Evolutionary conservation across 1,140 invertebrate species (phyloP), one percentile per base, ranked within the genome.

Genomic region (Zaprionus lachaisei): DNA sequence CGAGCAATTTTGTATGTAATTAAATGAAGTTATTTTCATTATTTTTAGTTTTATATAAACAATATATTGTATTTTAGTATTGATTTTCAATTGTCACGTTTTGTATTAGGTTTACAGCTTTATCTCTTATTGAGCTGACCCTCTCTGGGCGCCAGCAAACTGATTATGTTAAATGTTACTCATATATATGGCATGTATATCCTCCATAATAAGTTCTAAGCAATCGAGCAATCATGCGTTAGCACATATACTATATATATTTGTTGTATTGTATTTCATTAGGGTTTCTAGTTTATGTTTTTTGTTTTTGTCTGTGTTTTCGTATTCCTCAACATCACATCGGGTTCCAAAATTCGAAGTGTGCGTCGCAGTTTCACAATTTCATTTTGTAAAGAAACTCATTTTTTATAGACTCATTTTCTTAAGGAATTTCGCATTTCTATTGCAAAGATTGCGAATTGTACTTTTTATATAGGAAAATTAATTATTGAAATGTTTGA

Each of bases 41-140:
- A 34, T 51, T 34, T 41, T 60, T 38, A 51, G 63, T 72, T 72
- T 24, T 41, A 57, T 22, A 31, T 12, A 57, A 15, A 62, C 26
- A 64, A 68, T 81, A 75, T 71, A 75, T 73, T 82, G 61, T 72
- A 79, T 85, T 76, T 74, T 73, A 71, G 58, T 69, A 74, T 80
- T 63, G 81, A 83, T 70, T 87, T 83, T 85, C 56, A 63, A 84
- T 79, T 72, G 51, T 84, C 74, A 81, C 62, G 71, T 71, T 80
- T 85, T 79, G 84, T 89, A 89, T 89, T 89, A 89, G 85, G 84
- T 89, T 89, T 81, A 90, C 81, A 89, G 84, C 84, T 89, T 89
- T 89, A 89, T 73, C 66, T 81, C 78, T 79, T 89, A 83, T 71
- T 55, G 65, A 74, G 72, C 72, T 56, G 67, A n/a, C n/a, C n/a